These are phyloP conservation scores for Allenopithecus nigroviridis DNA, from an alignment of 2,797 vertebrate genomes.

Conservation along the genomic window DNA sequence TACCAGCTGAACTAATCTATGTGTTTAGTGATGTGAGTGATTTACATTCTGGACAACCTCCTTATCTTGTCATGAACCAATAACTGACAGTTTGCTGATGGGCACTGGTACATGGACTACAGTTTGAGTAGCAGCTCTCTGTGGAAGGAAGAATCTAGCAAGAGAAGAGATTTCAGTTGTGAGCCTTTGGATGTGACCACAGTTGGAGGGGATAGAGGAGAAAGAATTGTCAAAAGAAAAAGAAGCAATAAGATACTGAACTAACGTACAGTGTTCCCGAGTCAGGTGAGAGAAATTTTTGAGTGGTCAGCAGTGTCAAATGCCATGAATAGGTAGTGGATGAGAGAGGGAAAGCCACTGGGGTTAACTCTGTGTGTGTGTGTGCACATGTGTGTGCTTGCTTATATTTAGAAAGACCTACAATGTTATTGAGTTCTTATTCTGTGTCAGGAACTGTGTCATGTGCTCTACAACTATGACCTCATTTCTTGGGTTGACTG, in stretches of 20 bases:
- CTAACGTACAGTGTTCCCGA: neutral
- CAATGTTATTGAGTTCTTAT: neutral
- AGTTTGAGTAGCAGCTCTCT: conserved; percentile 12
- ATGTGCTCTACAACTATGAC: neutral
- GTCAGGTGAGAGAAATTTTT: neutral
- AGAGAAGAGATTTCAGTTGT: conserved; percentile 24
- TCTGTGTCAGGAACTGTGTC: neutral
- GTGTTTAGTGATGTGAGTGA: neutral
- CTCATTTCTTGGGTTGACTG: neutral
- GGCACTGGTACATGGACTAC: neutral
- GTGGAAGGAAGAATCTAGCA: neutral
- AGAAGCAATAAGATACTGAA: neutral
- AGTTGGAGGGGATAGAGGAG: neutral
- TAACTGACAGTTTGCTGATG: conserved; percentile 24
- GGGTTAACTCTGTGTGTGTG: neutral
- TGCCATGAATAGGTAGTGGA: neutral
- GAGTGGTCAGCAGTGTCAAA: neutral
- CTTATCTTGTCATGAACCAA: neutral
- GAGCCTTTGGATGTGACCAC: neutral
- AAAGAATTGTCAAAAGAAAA: conserved; percentile 9
- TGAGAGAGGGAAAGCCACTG: neutral
- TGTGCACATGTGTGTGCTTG: neutral
- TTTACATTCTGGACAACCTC: conserved; percentile 33
- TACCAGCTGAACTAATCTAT: neutral
- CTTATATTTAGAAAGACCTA: neutral